Percentiles rank a stretch among this genome's conserved stretches.
Conservation (phyloP, 2,888 invertebrate species). For the Cheilosia pagana region DNA sequence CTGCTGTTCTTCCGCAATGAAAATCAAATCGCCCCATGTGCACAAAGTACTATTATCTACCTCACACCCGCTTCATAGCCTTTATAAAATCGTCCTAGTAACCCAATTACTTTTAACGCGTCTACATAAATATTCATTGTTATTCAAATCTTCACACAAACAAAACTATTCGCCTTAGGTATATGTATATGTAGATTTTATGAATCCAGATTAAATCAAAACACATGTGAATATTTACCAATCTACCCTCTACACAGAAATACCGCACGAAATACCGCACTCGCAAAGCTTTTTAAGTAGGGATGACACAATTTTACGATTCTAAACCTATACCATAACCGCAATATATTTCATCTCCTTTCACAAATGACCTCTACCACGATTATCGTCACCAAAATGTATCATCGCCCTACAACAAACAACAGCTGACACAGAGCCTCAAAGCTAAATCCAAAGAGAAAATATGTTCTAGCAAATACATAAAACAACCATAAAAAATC, state of each 20-base stretch:
- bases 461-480: conserved; percentile 40
- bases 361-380: conserved; percentile 31
- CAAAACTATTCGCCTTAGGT: not conserved
- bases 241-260: not conserved
- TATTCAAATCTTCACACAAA: conserved; percentile 12
- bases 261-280: not conserved
- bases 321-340: conserved; percentile 30
- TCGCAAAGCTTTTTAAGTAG: conserved; percentile 1
- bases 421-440: conserved; percentile 20
- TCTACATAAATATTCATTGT: conserved; percentile 14
- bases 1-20: no score
- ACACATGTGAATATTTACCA: not conserved
- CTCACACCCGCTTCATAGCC: no score
- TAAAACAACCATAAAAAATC: conserved; percentile 42
- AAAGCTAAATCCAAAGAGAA: conserved; percentile 46
- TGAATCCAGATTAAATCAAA: conserved; percentile 21
- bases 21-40: no score
- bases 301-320: conserved; percentile 31
- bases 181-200: no score
- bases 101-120: not conserved
- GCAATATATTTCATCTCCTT: conserved; percentile 28
- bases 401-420: conserved; percentile 32
- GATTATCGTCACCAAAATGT: conserved; percentile 43
- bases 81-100: no score
- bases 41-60: no score